Evolutionary conservation across 2,888 invertebrate genomes (phyloP).

Genomic region (Drosophila macrospina): DNA sequence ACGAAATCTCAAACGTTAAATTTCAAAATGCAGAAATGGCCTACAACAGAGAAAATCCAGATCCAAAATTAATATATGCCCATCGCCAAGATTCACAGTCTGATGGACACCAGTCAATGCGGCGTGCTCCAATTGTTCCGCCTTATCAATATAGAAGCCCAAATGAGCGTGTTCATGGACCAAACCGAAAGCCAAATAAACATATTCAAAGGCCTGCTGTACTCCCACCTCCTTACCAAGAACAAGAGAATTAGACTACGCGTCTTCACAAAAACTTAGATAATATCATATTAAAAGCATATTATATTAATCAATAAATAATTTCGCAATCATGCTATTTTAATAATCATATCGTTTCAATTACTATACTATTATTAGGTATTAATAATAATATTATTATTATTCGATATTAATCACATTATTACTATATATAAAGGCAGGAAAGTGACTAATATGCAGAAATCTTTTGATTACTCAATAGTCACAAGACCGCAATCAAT

Average conservation of each 20-base stretch:
- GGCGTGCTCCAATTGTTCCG: neutral
- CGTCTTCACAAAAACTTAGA: too few relatives aligned
- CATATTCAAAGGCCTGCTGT: too few relatives aligned
- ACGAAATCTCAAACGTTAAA: slow-evolving; percentile 11
- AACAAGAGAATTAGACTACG: neutral
- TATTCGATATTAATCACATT: too few relatives aligned
- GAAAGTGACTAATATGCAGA: neutral
- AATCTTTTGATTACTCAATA: neutral
- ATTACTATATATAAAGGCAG: too few relatives aligned
- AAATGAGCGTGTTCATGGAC: too few relatives aligned
- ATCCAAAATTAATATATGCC: neutral
- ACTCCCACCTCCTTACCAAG: slow-evolving; percentile 24
- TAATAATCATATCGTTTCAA: neutral
- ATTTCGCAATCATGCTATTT: too few relatives aligned
- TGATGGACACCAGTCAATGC: neutral
- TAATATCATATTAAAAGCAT: too few relatives aligned
- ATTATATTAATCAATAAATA: too few relatives aligned
- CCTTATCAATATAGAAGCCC: neutral
- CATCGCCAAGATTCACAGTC: rapidly evolving
- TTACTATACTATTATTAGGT: too few relatives aligned
- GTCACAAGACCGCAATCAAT: slow-evolving; percentile 1
- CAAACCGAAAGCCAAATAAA: too few relatives aligned
- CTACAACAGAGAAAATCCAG: neutral
- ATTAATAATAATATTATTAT: too few relatives aligned
- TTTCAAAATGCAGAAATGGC: neutral